These are phyloP conservation scores for Leptoclinus maculatus DNA, from an alignment of 2,797 vertebrate genomes.

Conservation along the genomic window DNA sequence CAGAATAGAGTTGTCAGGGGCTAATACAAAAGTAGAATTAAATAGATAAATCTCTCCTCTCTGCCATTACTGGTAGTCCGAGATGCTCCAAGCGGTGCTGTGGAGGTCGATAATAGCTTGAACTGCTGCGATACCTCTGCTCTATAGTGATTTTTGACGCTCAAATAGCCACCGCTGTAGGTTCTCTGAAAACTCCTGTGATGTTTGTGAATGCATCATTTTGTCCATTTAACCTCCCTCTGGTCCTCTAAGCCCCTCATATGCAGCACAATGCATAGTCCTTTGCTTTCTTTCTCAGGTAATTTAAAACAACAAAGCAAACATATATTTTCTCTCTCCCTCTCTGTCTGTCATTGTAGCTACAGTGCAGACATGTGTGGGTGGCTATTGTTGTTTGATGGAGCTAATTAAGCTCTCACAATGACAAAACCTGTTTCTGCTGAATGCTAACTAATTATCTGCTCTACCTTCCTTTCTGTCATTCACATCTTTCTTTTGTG, in stretches of 20 bases:
- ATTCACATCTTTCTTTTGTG: slow-evolving; percentile 25
- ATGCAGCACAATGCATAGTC: not conserved
- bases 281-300: slow-evolving; percentile 6
- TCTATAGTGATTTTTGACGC: slow-evolving; percentile 14
- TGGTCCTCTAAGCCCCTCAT: slow-evolving; percentile 4
- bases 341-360: slow-evolving; percentile 11
- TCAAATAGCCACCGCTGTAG: not conserved
- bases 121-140: slow-evolving; percentile 27
- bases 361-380: slow-evolving; percentile 51
- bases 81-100: slow-evolving; percentile 26
- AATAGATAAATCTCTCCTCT: slow-evolving; percentile 79
- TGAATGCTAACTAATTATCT: slow-evolving; percentile 29
- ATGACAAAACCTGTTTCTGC: slow-evolving; percentile 36
- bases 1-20: slow-evolving; percentile 77
- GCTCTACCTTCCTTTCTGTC: slow-evolving; percentile 21
- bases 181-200: slow-evolving; percentile 13
- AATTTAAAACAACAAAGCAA: slow-evolving; percentile 30
- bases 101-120: slow-evolving; percentile 53
- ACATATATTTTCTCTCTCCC: slow-evolving; percentile 1
- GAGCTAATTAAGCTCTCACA: slow-evolving; percentile 36
- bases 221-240: slow-evolving; percentile 31
- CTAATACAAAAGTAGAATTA: slow-evolving; percentile 78
- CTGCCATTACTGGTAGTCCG: slow-evolving; percentile 38
- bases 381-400: slow-evolving; percentile 57
- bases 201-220: slow-evolving; percentile 22